Evolutionary conservation across 2,888 invertebrate genomes (phyloP), one percentile per base, ranked within the genome.

Genomic region (Plusia festucae): DNA sequence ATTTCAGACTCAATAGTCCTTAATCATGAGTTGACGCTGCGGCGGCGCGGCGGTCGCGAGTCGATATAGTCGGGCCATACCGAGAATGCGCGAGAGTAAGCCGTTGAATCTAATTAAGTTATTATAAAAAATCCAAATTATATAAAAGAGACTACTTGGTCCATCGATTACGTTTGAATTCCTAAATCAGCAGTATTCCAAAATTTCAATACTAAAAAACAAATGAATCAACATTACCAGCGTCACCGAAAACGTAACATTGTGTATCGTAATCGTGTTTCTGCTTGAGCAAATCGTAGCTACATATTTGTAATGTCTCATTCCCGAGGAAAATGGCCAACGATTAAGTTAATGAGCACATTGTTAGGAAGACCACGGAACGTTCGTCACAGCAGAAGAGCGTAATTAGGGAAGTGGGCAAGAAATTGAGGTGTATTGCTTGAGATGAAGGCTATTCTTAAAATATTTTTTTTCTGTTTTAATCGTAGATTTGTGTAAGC

Each of bases 331-430:
- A 88, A 89, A 90, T 87, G 84, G 86, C 68, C 60, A 67, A 64
- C 88, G 87, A 90, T 90, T 90, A 88, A 86, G 81, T 82, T 86
- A 90, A 90, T 87, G 86, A 86, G 85, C 74, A 85, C 86, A 86
- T 86, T 87, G 86, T 88, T 84, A 81, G 76, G 74, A 49, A 80
- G 79, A 81, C 81, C 76, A 64, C 68, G 55, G 64, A 68, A 61
- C 72, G 77, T 78, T 73, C 76, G 79, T 79, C 79, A 78, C 74
- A 68, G 64, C 53, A 68, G 68, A 78, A 82, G 75, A 78, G 73
- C 69, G 81, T 82, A 84, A 85, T 87, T 83, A 85, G 76, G 80
- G 73, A 78, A 81, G 73, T 78, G 73, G 73, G 66, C 58, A 73
- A 82, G 73, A 80, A 80, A 79, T 70, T 62, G 72, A 70, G 75